Evolutionary conservation across 2,888 invertebrate genomes (phyloP).

Genomic region (Diogma glabrata): DNA sequence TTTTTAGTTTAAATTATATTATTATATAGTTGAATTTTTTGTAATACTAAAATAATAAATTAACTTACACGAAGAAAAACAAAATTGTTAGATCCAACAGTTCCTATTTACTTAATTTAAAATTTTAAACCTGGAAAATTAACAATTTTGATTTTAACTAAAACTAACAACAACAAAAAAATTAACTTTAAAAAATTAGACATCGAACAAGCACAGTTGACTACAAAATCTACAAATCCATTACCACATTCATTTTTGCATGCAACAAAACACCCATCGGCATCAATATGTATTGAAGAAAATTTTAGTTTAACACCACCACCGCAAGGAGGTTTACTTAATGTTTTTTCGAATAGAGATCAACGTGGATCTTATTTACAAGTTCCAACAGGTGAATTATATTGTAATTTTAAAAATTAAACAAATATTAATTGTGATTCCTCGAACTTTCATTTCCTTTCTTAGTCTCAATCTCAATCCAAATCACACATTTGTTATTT

Average conservation of each 20-base stretch:
- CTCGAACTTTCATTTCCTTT: no score
- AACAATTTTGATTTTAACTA: conserved; percentile 15
- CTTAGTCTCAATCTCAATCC: no score
- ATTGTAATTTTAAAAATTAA: no score
- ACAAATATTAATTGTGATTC: no score
- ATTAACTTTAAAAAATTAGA: conserved; percentile 20
- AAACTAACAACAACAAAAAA: not conserved
- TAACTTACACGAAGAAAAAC: not conserved
- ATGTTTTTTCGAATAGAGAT: conserved; percentile 37
- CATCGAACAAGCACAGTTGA: conserved; percentile 21
- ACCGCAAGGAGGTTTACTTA: conserved; percentile 43
- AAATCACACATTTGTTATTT: no score
- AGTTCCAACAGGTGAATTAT: conserved; percentile 43
- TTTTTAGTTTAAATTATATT: not conserved
- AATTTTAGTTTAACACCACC: conserved; percentile 35
- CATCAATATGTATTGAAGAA: conserved; percentile 21
- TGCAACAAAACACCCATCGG: conserved; percentile 25
- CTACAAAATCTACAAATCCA: conserved; percentile 22
- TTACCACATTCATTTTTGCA: conserved; percentile 29
- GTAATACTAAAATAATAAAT: no score
- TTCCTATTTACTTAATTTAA: conserved; percentile 10
- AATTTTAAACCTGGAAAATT: conserved; percentile 23
- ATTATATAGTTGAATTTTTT: not conserved
- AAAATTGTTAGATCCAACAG: not conserved
- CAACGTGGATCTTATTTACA: conserved; percentile 50